Conservation (phyloP, 2,888 invertebrate species). For the Orchestes rusci region DNA sequence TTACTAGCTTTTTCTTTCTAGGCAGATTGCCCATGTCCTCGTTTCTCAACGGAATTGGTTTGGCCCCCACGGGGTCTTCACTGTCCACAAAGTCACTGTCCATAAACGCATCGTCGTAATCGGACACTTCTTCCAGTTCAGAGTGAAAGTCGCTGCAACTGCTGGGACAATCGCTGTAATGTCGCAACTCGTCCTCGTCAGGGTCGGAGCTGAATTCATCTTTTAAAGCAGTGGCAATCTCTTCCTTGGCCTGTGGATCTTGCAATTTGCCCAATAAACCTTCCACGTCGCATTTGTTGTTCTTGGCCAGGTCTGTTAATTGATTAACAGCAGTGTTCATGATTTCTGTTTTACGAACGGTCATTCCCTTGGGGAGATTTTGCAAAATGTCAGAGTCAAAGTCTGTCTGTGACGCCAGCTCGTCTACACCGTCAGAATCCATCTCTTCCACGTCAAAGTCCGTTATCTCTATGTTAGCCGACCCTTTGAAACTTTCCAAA, state of each 20-base stretch:
- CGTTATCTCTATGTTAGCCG: too few relatives aligned
- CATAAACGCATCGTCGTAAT: too few relatives aligned
- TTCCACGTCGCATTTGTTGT: conserved; percentile 1
- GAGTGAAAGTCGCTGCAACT: conserved; percentile 7
- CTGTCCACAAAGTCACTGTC: not conserved
- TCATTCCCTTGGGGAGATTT: too few relatives aligned
- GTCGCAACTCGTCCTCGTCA: too few relatives aligned
- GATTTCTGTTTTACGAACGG: not conserved
- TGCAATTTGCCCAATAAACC: conserved; percentile 3
- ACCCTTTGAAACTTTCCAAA: too few relatives aligned
- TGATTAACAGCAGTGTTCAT: conserved; percentile 1
- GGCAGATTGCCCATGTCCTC: too few relatives aligned
- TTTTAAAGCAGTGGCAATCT: not conserved
- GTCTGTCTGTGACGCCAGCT: conserved; percentile 4
- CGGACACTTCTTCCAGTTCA: conserved; percentile 3
- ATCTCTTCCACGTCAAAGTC: conserved; percentile 11
- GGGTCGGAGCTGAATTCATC: too few relatives aligned
- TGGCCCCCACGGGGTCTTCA: too few relatives aligned
- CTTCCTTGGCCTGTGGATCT: not conserved
- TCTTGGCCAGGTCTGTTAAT: not conserved
- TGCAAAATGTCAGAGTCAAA: not conserved
- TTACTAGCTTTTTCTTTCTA: too few relatives aligned
- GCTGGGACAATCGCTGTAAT: conserved; percentile 5
- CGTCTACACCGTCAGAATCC: conserved; percentile 11
- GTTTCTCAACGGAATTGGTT: too few relatives aligned